phyloP scores from a whole-genome alignment of 2,113 vertebrate genomes.

The Pycnonotus jocosus region DNA sequence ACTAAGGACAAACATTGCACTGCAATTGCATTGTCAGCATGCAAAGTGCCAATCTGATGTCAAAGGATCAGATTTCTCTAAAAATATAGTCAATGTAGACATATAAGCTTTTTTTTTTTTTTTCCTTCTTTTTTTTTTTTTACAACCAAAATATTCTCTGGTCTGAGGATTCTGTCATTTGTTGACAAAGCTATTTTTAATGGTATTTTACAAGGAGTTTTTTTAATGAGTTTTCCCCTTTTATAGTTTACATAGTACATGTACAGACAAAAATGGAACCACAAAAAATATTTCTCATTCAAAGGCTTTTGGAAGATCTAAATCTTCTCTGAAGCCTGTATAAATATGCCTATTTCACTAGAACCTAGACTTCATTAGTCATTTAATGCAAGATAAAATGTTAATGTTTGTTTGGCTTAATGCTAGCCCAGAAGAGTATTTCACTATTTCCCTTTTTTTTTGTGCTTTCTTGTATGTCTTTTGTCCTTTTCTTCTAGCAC shows the following conservation, averaged over 20 bases:
- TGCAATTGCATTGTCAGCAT: background rate
- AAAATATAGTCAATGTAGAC: background rate
- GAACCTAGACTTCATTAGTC: background rate
- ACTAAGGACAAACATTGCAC: background rate
- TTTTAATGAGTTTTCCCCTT: rapidly evolving
- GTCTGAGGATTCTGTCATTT: background rate
- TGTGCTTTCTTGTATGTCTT: background rate
- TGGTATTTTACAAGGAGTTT: background rate
- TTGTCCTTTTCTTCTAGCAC: background rate
- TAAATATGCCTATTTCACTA: background rate
- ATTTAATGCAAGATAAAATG: background rate
- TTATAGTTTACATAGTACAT: background rate
- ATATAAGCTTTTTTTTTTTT: background rate
- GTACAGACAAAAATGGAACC: background rate
- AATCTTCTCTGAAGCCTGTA: background rate
- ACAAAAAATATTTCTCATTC: background rate
- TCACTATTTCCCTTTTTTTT: rapidly evolving
- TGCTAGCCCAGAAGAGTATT: background rate
- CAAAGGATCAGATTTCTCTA: background rate
- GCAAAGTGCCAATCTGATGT: background rate
- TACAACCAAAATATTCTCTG: background rate
- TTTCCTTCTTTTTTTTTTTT: background rate
- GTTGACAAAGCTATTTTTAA: background rate
- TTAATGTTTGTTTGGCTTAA: background rate
- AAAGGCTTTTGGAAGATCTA: background rate